Conservation (phyloP, 2,888 invertebrate genomes). For the Drosophila ezoana region DNA sequence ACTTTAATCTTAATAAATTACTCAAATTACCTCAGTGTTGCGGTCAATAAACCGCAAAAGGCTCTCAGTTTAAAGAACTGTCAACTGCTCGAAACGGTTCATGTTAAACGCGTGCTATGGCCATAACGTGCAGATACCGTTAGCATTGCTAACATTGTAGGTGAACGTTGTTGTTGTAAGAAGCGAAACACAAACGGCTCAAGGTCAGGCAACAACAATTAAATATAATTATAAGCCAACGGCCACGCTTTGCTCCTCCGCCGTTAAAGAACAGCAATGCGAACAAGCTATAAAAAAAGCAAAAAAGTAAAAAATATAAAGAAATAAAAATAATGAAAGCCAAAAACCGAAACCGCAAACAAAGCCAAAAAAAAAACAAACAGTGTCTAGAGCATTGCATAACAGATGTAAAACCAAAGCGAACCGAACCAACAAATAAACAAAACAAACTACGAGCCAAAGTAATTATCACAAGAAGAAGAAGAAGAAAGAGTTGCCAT, state of each 20-base stretch:
- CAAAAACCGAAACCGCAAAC: conserved; percentile 77
- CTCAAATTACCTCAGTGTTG: conserved; percentile 23
- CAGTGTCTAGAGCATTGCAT: conserved; percentile 61
- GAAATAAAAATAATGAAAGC: conserved; percentile 74
- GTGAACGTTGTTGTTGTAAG: conserved; percentile 36
- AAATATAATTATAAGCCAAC: conserved; percentile 69
- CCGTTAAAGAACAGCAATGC: conserved; percentile 58
- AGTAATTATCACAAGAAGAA: conserved; percentile 75
- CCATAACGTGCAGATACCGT: conserved; percentile 46
- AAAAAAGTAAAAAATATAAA: conserved; percentile 18
- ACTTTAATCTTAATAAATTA: neutral
- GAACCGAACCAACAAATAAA: conserved; percentile 34
- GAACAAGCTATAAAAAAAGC: conserved; percentile 9
- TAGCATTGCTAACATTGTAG: conserved; percentile 38
- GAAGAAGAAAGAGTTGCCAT: conserved; percentile 13
- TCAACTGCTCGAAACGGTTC: conserved; percentile 49
- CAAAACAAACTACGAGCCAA: conserved; percentile 42
- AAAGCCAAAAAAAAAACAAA: conserved; percentile 34
- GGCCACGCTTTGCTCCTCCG: neutral
- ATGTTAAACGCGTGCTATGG: conserved; percentile 39
- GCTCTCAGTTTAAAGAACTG: conserved; percentile 25
- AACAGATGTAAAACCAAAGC: conserved; percentile 55
- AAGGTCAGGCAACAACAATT: conserved; percentile 77
- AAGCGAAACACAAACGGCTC: conserved; percentile 57
- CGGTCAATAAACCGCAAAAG: conserved; percentile 51